These are phyloP conservation scores for Pangasius macronema DNA, from an alignment of 2,797 vertebrate genomes.

Conservation along the genomic window DNA sequence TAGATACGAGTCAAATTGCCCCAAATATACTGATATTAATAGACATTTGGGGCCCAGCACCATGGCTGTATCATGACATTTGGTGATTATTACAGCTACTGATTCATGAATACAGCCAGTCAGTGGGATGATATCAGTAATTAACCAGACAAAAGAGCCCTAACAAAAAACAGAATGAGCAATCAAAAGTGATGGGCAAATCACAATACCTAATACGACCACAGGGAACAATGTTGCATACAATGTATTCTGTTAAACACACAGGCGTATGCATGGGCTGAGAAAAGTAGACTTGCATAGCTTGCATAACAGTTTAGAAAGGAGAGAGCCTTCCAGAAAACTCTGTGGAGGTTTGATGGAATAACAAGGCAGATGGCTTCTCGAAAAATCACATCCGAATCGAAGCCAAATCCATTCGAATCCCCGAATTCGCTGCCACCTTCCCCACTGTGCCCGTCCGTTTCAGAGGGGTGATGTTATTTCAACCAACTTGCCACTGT, in stretches of 20 bases:
- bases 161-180: constrained; percentile 25
- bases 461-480: neutral
- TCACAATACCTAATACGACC: constrained; percentile 12
- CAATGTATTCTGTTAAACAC: constrained; percentile 3
- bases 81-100: constrained; percentile 8
- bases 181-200: constrained; percentile 24
- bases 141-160: neutral
- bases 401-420: neutral
- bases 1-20: neutral
- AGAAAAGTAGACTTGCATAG: constrained; percentile 10
- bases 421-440: neutral
- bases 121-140: constrained; percentile 34
- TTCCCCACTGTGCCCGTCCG: neutral
- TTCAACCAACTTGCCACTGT: neutral
- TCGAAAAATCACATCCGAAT: neutral
- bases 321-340: neutral
- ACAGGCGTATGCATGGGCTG: neutral
- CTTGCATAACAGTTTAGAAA: neutral
- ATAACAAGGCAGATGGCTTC: neutral
- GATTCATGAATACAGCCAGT: constrained; percentile 31
- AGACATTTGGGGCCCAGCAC: neutral
- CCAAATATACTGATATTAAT: neutral
- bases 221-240: constrained; percentile 2
- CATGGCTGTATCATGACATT: neutral
- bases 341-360: neutral